Evolutionary conservation across 1,140 invertebrate genomes (phyloP), one percentile per base, ranked within the genome.

Genomic region (Nasonia giraulti): DNA sequence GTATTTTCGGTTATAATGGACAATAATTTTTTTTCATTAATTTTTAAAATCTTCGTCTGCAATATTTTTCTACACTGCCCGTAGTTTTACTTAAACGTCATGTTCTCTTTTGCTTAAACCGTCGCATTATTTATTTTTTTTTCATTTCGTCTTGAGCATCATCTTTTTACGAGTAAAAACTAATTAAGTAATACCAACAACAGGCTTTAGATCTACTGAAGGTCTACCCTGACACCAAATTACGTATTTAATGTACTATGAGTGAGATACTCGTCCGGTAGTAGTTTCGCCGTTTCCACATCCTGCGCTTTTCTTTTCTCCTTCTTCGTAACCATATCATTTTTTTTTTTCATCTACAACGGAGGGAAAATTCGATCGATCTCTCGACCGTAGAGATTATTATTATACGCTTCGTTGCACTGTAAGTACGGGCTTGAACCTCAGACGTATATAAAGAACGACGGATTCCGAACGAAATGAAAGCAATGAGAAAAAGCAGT

Each of bases 211-310:
- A 91, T 90, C 92, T 93, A 93, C 90, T 90, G 90, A 92, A 93
- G 89, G 92, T 93, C 93, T 93, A 93, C 93, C 93, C 93, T 93
- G 93, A 93, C 93, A 93, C 91, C 91, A 93, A 93, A 93, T 93
- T 93, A 93, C 93, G 93, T 93, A 93, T 93, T 93, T 93, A 92
- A 93, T 93, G 92, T 93, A 93, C 92, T 93, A 92, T 92, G 91
- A 93, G 92, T 92, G 89, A 91, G 90, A 91, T 93, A 93, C 92
- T 93, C 92, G 89, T 93, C 91, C 90, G 90, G 91, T 91, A 87
- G 75, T 87, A 87, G 79, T 83, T 87, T 87, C 81, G 74, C 66
- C 77, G 84, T 86, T 80, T 74, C 74, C 87, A 88, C 85, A 80
- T 37, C 68, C 62, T 83, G 47, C 69, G 83, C 76, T 76, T 75